Evolutionary conservation across 2,797 vertebrate genomes (phyloP), one percentile per base, ranked within the genome.

Genomic region (Gallinago stenura): DNA sequence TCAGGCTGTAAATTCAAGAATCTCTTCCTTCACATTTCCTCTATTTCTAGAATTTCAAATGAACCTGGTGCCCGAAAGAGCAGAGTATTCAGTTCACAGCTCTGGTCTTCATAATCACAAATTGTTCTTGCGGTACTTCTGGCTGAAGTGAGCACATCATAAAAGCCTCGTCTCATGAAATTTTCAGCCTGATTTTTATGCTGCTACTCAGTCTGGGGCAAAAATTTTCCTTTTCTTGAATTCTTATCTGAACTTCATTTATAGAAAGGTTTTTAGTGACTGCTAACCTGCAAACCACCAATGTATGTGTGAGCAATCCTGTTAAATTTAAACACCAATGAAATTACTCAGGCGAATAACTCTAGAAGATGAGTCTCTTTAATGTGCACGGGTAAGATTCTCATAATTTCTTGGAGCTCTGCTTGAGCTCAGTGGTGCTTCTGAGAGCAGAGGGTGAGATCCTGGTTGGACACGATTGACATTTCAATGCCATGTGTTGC

Each of bases 291-390:
- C 81, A 94, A 91, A 83, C 41, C 82, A 92, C 86, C 73, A 79
- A 50, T 39, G 89, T 89, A 41, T 41, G 30, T 41, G 57, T 58
- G 87, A 89, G 78, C 75, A 85, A 71, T 95, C 94, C 78, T 75
- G 37, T 91, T 88, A 80, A 79, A 91, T 91, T 94, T 95, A 87
- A 94, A 79, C 89, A 92, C 91, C 88, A 90, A 7, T 94, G 87
- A 83, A 89, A 89, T 96, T 92, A 89, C 83, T 82, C 71, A 48
- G 71, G 78, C 95, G 95, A 90, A 89, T 95, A 89, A 87, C 81
- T 89, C 19, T 22, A 43, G 77, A 87, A 84, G 84, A 93, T 87
- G 66, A 51, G 31, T 68, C 39, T 24, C 76, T 94, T 87, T 80
- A 77, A 81, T 92, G 64, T 2, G 3, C 87, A 83, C 35, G 68